Percentiles rank a stretch among this genome's conserved stretches.
These are phyloP conservation scores for Apamea epomidion DNA, from an alignment of 2,888 invertebrate genomes.

Conservation along the genomic window DNA sequence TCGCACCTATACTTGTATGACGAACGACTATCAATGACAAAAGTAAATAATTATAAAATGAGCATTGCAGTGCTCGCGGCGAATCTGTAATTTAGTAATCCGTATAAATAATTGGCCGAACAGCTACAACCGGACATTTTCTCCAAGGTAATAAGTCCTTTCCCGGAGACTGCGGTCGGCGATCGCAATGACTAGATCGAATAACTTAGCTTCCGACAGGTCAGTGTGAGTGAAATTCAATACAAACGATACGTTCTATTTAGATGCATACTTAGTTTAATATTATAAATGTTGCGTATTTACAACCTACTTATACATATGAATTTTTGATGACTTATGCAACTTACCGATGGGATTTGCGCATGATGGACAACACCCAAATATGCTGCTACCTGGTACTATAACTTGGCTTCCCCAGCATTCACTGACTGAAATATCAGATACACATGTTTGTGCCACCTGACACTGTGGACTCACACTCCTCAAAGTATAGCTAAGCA, in stretches of 20 bases:
- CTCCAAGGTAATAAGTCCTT: conserved; percentile 75
- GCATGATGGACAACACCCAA: conserved; percentile 88
- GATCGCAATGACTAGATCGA: conserved; percentile 69
- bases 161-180: conserved; percentile 75
- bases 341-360: conserved; percentile 51
- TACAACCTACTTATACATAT: not conserved
- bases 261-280: conserved; percentile 1
- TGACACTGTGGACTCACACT: conserved; percentile 75
- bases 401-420: conserved; percentile 75
- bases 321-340: not conserved
- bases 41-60: conserved; percentile 7
- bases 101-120: conserved; percentile 40
- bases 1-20: not conserved
- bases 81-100: conserved; percentile 55
- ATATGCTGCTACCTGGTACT: conserved; percentile 75
- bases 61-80: conserved; percentile 2
- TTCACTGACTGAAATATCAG: conserved; percentile 77
- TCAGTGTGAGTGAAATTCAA: conserved; percentile 68
- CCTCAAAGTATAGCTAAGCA: conserved; percentile 59
- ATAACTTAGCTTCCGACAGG: conserved; percentile 71
- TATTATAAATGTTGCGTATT: not conserved
- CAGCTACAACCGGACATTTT: conserved; percentile 72
- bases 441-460: conserved; percentile 80
- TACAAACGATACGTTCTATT: conserved; percentile 52
- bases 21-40: conserved; percentile 14